Conservation (phyloP, 2,888 invertebrate genomes). For the Chaitophorus viminalis region DNA sequence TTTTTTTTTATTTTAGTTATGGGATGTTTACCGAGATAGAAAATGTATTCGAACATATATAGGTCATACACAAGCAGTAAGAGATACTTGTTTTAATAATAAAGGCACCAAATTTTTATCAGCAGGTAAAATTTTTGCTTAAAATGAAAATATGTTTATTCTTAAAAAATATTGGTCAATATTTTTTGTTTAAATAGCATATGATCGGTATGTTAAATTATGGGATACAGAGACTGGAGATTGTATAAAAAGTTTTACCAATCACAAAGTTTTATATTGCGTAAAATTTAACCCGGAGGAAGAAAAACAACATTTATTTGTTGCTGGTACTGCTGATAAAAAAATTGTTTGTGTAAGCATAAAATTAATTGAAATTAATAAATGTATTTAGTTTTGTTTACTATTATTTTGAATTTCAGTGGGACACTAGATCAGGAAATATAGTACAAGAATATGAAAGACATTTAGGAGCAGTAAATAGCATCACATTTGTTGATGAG, state of each 20-base stretch:
- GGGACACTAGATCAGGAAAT: slow-evolving; percentile 95
- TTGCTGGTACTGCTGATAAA: slow-evolving; percentile 98
- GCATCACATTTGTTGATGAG: slow-evolving; percentile 99
- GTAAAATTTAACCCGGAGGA: slow-evolving; percentile 97
- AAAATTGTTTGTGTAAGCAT: slow-evolving; percentile 96
- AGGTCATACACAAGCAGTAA: slow-evolving; percentile 96
- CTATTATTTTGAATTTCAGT: slow-evolving; percentile 72
- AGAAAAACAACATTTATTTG: slow-evolving; percentile 96
- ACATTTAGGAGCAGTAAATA: slow-evolving; percentile 98
- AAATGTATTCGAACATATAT: slow-evolving; percentile 93
- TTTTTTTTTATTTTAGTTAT: slow-evolving; percentile 73
- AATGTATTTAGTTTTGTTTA: slow-evolving; percentile 25
- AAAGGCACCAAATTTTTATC: slow-evolving; percentile 92
- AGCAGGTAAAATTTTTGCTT: slow-evolving; percentile 75
- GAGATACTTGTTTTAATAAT: slow-evolving; percentile 96
- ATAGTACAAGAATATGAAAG: slow-evolving; percentile 98
- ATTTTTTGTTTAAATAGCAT: slow-evolving; percentile 70
- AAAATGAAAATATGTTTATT: slow-evolving; percentile 63
- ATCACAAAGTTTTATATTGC: slow-evolving; percentile 97
- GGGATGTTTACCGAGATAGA: slow-evolving; percentile 97
- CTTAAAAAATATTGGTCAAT: not conserved
- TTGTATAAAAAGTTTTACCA: slow-evolving; percentile 88
- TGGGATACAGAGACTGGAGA: slow-evolving; percentile 99
- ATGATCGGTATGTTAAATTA: slow-evolving; percentile 96
- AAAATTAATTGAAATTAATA: slow-evolving; percentile 7